Base-by-base conservation (phyloP, 2,113 vertebrate genomes). In the Crotalus helleri region DNA sequence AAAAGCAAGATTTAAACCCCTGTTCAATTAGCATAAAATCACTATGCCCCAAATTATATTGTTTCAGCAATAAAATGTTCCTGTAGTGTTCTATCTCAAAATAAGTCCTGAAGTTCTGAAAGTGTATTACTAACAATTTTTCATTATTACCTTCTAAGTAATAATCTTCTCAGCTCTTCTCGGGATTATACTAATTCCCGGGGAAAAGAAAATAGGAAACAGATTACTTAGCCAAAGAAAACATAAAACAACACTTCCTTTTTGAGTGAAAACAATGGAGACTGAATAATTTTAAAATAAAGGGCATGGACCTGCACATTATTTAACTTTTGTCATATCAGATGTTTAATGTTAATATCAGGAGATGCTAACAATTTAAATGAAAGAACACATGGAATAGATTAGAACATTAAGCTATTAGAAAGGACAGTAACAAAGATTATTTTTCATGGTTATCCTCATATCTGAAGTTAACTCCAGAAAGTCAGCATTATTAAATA, bases 361-460 rank as follows among this genome's bases (percentile, higher is more conserved):
- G 54, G 55, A 58, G 90, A 39, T 58, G 39, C 54, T 58, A 91
- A 26, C 7, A 91, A 91, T 26, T 86, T 44, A 29, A 19, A 91
- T 59, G 24, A 29, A 57, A 58, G 24, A 91, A n/a, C 11, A 51
- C 51, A 91, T 19, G 13, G 13, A 85, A 54, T 13, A 85, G 54
- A 46, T 24, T 55, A 81, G 33, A 81, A 81, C 33, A 44, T 81
- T 81, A 39, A 81, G 33, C 3, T 58, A 19, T 57, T 44, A 57
- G 24, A 57, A 24, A 85, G 81, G 24, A 74, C 39, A 57, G 54
- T 39, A 91, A 3, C 49, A 0, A 4, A 46, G 13, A 90, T 15
- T 4, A 21, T 89, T 33, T 69, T 51, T 49, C 54, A 33, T 29
- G 0, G 0, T 55, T 93, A 55, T 51, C 12, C n/a, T n/a, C 81